These are phyloP conservation scores for Xylota segnis DNA, from an alignment of 2,888 invertebrate genomes.

Conservation along the genomic window DNA sequence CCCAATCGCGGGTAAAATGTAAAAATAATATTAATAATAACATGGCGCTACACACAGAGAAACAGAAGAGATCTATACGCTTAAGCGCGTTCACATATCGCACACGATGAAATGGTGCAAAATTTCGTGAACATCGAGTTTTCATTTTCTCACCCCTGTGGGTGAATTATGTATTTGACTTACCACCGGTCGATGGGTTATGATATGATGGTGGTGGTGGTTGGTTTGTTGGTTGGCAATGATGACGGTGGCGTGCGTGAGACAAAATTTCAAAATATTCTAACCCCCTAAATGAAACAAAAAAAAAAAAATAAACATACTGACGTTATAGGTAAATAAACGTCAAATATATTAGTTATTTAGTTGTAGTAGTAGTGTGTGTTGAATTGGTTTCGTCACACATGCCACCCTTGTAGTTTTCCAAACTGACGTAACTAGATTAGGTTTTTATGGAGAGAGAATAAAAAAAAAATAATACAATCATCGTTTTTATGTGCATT, in stretches of 20 bases:
- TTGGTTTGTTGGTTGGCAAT: slow-evolving; percentile 1
- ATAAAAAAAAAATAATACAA: slow-evolving; percentile 19
- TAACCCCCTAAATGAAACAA: slow-evolving; percentile 55
- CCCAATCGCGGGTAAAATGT: slow-evolving; percentile 52
- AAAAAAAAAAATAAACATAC: slow-evolving; percentile 47
- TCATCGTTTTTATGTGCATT: background rate
- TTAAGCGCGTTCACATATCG: slow-evolving; percentile 35
- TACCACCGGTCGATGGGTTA: slow-evolving; percentile 33
- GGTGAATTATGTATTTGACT: slow-evolving; percentile 40
- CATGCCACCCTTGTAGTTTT: slow-evolving; percentile 50
- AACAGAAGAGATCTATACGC: slow-evolving; percentile 2
- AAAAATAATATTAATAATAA: slow-evolving; percentile 64
- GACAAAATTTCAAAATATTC: slow-evolving; percentile 44
- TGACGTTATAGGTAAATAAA: slow-evolving; percentile 47
- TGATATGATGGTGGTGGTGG: slow-evolving; percentile 26
- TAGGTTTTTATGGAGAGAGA: slow-evolving; percentile 28
- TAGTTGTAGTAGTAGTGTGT: slow-evolving; percentile 42
- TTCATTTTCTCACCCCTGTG: slow-evolving; percentile 51
- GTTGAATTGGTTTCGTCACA: slow-evolving; percentile 63
- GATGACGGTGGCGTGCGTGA: slow-evolving; percentile 37
- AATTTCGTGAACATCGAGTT: slow-evolving; percentile 32
- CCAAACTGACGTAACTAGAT: slow-evolving; percentile 48
- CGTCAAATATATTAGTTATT: slow-evolving; percentile 41
- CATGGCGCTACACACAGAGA: slow-evolving; percentile 48
- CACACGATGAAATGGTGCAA: slow-evolving; percentile 34